Evolutionary conservation across 2,113 vertebrate species (phyloP).

Genomic region (Agapornis roseicollis): DNA sequence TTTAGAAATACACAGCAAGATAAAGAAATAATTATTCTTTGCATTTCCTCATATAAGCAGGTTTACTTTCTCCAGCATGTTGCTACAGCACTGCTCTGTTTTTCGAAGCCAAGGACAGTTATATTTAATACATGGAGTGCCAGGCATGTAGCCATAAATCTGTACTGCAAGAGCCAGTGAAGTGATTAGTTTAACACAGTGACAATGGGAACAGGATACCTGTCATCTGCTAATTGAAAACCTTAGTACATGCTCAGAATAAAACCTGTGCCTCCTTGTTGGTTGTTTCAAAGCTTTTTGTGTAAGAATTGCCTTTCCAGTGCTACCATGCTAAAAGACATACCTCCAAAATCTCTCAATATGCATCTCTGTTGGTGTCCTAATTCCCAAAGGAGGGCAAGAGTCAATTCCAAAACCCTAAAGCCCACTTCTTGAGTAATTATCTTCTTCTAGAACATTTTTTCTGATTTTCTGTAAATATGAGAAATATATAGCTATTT

Average conservation of each 20-base stretch:
- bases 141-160: background rate
- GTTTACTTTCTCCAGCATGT: background rate
- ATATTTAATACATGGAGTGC: background rate
- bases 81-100: background rate
- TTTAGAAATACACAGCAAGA: background rate
- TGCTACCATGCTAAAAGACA: background rate
- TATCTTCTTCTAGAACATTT: background rate
- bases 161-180: background rate
- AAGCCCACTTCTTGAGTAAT: background rate
- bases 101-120: background rate
- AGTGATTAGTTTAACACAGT: background rate
- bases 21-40: background rate
- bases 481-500: background rate
- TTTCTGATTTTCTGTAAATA: background rate
- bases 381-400: background rate
- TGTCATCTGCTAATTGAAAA: background rate
- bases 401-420: background rate
- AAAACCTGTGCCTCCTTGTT: background rate
- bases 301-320: background rate
- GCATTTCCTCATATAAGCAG: background rate
- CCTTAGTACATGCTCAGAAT: background rate
- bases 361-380: background rate
- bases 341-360: background rate
- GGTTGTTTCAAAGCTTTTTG: background rate
- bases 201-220: background rate